Evolutionary conservation across 2,797 vertebrate species (phyloP).

Genomic region (Loriculus beryllinus): DNA sequence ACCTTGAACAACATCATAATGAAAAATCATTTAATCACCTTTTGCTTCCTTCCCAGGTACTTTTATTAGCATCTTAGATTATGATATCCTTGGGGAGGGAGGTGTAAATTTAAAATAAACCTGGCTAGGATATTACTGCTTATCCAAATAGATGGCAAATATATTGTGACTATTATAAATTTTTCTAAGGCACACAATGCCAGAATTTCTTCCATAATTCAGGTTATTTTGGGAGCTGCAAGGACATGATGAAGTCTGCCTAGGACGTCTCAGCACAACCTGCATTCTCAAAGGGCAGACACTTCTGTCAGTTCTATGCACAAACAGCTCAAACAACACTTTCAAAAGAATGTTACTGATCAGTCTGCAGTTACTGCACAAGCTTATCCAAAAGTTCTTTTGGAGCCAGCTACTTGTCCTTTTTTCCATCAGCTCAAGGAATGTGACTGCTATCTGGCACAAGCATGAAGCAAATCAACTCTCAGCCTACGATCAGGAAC

Average conservation of each 20-base stretch:
- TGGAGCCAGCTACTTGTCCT: background rate
- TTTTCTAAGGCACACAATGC: background rate
- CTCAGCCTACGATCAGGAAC: background rate
- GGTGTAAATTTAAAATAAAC: background rate
- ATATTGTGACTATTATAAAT: background rate
- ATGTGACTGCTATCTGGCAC: background rate
- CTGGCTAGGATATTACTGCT: background rate
- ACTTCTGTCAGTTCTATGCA: background rate
- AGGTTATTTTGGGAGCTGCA: background rate
- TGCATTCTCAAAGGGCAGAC: background rate
- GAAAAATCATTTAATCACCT: background rate
- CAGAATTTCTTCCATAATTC: background rate
- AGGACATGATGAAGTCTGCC: background rate
- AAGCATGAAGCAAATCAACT: rapidly evolving
- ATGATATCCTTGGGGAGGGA: background rate
- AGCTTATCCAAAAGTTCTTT: background rate
- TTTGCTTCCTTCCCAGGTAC: background rate
- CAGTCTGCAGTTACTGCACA: rapidly evolving
- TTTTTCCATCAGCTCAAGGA: background rate
- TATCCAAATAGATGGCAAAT: background rate
- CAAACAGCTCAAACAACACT: background rate
- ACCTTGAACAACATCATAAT: background rate
- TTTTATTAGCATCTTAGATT: background rate
- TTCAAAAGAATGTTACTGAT: background rate
- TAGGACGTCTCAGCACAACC: background rate